These are phyloP conservation scores for Etheostoma perlongum DNA, from an alignment of 2,797 vertebrate genomes.

Conservation along the genomic window DNA sequence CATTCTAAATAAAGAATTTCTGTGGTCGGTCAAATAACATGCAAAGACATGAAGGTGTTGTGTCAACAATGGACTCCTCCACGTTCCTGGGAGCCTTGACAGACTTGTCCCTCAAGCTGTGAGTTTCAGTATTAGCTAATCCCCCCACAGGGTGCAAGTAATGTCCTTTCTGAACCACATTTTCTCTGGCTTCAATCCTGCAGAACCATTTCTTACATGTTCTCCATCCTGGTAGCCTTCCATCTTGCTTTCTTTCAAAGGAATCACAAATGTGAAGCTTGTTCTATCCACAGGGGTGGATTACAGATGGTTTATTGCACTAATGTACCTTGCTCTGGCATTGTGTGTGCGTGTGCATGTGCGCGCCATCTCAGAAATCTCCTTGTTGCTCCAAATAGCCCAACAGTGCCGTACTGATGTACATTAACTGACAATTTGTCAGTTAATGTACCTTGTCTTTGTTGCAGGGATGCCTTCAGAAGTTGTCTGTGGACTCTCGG, in stretches of 20 bases:
- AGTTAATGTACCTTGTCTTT: constrained; percentile 48
- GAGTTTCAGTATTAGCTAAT: constrained; percentile 40
- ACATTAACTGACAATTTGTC: constrained; percentile 65
- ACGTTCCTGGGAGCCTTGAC: constrained; percentile 21
- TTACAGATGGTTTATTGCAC: constrained; percentile 47
- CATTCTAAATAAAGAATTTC: constrained; percentile 50
- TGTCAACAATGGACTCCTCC: constrained; percentile 27
- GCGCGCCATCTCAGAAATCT: constrained; percentile 29
- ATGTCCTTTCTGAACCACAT: constrained; percentile 41
- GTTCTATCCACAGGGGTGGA: constrained; percentile 52
- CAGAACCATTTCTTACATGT: constrained; percentile 41
- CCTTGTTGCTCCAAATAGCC: constrained; percentile 39
- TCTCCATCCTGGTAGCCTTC: constrained; percentile 42
- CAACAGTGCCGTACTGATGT: constrained; percentile 35
- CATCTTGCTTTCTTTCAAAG: constrained; percentile 40
- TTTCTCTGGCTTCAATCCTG: constrained; percentile 45
- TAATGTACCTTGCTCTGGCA: constrained; percentile 40
- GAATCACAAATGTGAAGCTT: constrained; percentile 45
- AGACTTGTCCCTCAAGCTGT: constrained; percentile 5
- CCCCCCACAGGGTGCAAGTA: constrained; percentile 43
- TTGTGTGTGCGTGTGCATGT: not conserved
- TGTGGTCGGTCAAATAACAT: constrained; percentile 31
- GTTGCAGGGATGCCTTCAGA: constrained; percentile 31
- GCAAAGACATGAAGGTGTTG: constrained; percentile 30
- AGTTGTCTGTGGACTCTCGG: constrained; percentile 29